Evolutionary conservation across 2,113 vertebrate species (phyloP).

Genomic region (Pseudorhombus dupliciocellatus): DNA sequence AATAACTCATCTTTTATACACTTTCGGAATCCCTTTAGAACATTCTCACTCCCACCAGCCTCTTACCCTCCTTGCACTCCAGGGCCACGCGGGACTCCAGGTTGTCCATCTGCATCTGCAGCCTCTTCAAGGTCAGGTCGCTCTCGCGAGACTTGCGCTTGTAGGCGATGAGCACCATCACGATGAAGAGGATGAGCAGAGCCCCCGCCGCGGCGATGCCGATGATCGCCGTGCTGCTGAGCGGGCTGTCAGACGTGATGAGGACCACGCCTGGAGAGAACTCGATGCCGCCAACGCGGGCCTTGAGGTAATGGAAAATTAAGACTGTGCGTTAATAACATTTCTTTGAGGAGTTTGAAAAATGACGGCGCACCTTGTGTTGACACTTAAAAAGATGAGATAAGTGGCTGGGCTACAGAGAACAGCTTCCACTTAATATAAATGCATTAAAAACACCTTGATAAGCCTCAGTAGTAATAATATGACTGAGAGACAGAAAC

Average conservation of each 20-base stretch:
- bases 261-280: slow-evolving; percentile 96
- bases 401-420: neutral
- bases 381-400: slow-evolving; percentile 2
- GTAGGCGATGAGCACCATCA: slow-evolving; percentile 96
- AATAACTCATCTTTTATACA: neutral
- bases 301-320: slow-evolving; percentile 74
- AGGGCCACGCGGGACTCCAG: slow-evolving; percentile 97
- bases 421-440: slow-evolving; percentile 11
- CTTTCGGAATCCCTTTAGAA: no score
- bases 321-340: neutral
- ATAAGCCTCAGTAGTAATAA: neutral
- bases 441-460: neutral
- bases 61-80: slow-evolving; percentile 97
- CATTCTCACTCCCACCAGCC: neutral
- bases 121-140: slow-evolving; percentile 94
- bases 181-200: slow-evolving; percentile 95
- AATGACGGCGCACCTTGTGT: neutral
- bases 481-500: neutral
- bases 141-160: slow-evolving; percentile 98
- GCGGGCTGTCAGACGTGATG: slow-evolving; percentile 95
- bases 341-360: neutral
- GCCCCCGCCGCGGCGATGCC: slow-evolving; percentile 93
- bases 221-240: slow-evolving; percentile 96
- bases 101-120: slow-evolving; percentile 99
- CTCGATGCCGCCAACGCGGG: slow-evolving; percentile 94